A percentile compares a stretch with the other conserved stretches of the same genome.
phyloP scores from a whole-genome alignment of 2,888 invertebrate genomes.

The Helleia helle region DNA sequence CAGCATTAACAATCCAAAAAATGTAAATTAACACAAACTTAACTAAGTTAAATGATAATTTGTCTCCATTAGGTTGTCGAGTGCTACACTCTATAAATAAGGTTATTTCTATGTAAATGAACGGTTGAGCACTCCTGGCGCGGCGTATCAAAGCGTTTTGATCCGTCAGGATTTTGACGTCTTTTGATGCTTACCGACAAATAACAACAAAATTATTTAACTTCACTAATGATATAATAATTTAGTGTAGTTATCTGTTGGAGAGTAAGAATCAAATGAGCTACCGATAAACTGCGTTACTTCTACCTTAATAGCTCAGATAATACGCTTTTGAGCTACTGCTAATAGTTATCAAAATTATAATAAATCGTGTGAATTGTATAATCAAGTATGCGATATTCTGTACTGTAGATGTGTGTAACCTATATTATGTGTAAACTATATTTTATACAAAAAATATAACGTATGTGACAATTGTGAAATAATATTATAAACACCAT shows the following conservation, averaged over 20 bases:
- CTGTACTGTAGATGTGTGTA: no score
- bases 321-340: no score
- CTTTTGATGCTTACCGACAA: slow-evolving; percentile 67
- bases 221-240: slow-evolving; percentile 17
- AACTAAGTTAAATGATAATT: slow-evolving; percentile 32
- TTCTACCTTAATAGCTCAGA: no score
- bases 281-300: neutral
- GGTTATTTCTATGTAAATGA: slow-evolving; percentile 53
- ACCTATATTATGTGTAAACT: no score
- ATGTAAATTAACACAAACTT: slow-evolving; percentile 15
- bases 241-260: slow-evolving; percentile 3
- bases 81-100: slow-evolving; percentile 21
- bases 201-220: slow-evolving; percentile 50
- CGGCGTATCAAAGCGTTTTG: slow-evolving; percentile 46
- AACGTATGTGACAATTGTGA: no score
- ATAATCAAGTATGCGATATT: no score
- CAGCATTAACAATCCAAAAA: slow-evolving; percentile 3
- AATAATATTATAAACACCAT: no score
- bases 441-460: no score
- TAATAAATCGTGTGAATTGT: no score
- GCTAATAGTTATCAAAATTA: no score
- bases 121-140: slow-evolving; percentile 45
- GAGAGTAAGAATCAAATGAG: neutral
- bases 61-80: slow-evolving; percentile 35
- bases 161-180: slow-evolving; percentile 63